Base-by-base conservation (phyloP, 2,113 vertebrate genomes). In the Solea solea region DNA sequence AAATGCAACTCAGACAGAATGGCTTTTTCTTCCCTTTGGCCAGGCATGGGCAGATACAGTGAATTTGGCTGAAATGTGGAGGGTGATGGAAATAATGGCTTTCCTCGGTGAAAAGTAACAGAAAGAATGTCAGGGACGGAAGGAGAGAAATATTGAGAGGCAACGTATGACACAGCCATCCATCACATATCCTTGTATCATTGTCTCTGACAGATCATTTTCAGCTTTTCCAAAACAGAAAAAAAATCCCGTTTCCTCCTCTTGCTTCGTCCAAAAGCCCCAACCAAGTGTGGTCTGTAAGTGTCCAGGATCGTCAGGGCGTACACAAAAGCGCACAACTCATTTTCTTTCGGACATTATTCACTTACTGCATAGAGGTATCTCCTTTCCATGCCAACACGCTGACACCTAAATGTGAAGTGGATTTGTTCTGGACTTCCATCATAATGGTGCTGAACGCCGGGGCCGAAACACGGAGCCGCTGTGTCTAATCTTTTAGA, bases 121-220 rank as follows among this genome's bases (percentile, higher is more conserved):
- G 74, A 71, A 72, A 82, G 60, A 70, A 81, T 44, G 54, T 57
- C 74, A 72, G 61, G 58, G 12, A 78, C 62, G 65, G 65, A 71
- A 72, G 65, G 75, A 73, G 73, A 61, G 73, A 77, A 81, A 83
- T 77, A 88, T 81, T 78, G 88, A 85, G 76, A 83, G 65, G 71
- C 75, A 74, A 49, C 73, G 78, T 50, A 64, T 87, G 74, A 85
- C 86, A 86, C 86, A 89, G 82, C 76, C 76, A 92, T 92, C 90
- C 76, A 91, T 92, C 91, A 91, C 57, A 0, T 54, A 39, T 72
- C 55, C 79, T 84, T 85, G 88, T 88, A 87, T 90, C 89, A 88
- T 88, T 86, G 85, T 73, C 85, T 86, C 63, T 83, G 87, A 93
- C 89, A 88, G 81, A 86, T 89, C 86, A 83, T 89, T 91, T 88